Evolutionary conservation across 2,888 invertebrate genomes (phyloP).

Genomic region (Chalcosyrphus nemorum): DNA sequence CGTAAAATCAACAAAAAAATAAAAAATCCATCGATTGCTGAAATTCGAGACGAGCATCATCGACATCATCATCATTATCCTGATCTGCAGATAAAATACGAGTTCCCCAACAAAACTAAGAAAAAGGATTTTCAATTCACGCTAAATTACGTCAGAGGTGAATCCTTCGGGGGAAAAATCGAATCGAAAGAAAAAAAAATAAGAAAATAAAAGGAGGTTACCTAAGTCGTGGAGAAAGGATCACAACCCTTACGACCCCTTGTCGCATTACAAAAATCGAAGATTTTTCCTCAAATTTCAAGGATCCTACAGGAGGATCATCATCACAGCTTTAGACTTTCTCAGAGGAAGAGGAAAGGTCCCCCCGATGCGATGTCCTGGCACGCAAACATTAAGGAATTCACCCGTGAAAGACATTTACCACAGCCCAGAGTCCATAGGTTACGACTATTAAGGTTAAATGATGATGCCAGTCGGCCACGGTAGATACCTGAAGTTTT

Average conservation of each 20-base stretch:
- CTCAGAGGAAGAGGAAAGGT: not conserved
- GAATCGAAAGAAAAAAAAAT: constrained; percentile 53
- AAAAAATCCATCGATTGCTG: constrained; percentile 31
- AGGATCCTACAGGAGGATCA: constrained; percentile 53
- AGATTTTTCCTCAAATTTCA: constrained; percentile 68
- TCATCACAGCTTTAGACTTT: constrained; percentile 28
- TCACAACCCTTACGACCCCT: constrained; percentile 72
- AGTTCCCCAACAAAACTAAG: not conserved
- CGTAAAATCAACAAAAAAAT: constrained; percentile 55
- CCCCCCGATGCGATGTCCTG: constrained; percentile 50
- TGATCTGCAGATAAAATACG: constrained; percentile 41
- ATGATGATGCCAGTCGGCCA: constrained; percentile 53
- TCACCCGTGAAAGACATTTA: constrained; percentile 72
- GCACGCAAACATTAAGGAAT: constrained; percentile 41
- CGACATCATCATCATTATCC: constrained; percentile 69
- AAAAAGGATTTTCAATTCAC: constrained; percentile 69
- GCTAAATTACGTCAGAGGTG: constrained; percentile 69
- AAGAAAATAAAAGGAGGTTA: constrained; percentile 60
- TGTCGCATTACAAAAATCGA: constrained; percentile 56
- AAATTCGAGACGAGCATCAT: constrained; percentile 71
- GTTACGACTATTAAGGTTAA: constrained; percentile 72
- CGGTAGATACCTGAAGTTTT: constrained; percentile 57
- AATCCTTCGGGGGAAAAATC: constrained; percentile 40
- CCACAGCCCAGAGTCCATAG: constrained; percentile 70
- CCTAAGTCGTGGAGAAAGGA: constrained; percentile 59